These are phyloP conservation scores for Amiota minor DNA, from an alignment of 2,888 invertebrate species.

Conservation along the genomic window DNA sequence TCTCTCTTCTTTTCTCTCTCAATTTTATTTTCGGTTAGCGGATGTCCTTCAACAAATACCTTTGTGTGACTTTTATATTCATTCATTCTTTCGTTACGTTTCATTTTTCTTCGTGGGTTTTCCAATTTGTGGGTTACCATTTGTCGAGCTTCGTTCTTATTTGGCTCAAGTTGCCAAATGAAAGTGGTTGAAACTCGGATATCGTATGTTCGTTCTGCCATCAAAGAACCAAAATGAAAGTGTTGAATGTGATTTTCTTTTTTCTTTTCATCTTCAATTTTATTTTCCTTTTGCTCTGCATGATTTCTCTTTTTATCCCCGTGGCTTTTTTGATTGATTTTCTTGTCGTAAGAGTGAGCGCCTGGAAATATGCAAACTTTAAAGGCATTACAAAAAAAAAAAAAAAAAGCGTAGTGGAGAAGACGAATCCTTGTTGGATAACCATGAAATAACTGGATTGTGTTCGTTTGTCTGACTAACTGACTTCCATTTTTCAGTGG, in stretches of 20 bases:
- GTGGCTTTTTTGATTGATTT: slow-evolving; percentile 18
- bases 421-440: no score
- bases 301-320: background rate
- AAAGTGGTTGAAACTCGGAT: no score
- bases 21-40: background rate
- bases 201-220: no score
- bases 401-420: no score
- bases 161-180: no score
- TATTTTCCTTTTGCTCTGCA: background rate
- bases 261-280: background rate
- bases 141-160: no score
- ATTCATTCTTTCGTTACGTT: slow-evolving; percentile 15
- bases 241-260: slow-evolving; percentile 19
- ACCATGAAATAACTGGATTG: no score
- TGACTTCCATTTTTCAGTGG: no score
- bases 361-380: slow-evolving; percentile 21
- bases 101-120: slow-evolving; percentile 7
- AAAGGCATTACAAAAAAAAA: no score
- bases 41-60: slow-evolving; percentile 1
- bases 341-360: slow-evolving; percentile 3
- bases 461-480: no score
- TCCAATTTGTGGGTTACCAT: background rate
- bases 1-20: background rate
- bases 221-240: slow-evolving; percentile 31
- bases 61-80: slow-evolving; percentile 12